Percentiles rank a stretch among this genome's conserved stretches.
Conservation (phyloP, 1,140 invertebrate genomes). For the Plodia interpunctella region DNA sequence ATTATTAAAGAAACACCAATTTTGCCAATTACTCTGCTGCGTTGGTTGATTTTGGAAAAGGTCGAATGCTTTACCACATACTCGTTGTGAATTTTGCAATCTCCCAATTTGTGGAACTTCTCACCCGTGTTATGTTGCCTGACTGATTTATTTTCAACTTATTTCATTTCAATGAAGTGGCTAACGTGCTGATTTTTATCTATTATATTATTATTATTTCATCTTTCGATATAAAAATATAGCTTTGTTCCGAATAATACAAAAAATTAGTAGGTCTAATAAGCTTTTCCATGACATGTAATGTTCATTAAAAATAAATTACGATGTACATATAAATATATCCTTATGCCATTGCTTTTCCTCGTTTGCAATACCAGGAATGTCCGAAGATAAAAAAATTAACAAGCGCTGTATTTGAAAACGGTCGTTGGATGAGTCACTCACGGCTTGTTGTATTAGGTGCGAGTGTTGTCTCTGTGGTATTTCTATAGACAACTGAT, state of each 20-base stretch:
- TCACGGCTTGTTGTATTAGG: neutral
- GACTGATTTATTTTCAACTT: too few species aligned
- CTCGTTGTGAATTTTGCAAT: neutral
- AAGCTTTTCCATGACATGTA: too few species aligned
- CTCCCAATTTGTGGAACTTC: neutral
- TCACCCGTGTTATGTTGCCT: neutral
- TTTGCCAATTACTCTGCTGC: neutral
- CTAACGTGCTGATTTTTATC: too few species aligned
- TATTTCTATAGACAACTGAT: neutral
- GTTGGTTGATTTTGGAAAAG: neutral
- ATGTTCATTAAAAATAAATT: too few species aligned
- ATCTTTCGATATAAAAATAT: too few species aligned
- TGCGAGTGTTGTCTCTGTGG: neutral
- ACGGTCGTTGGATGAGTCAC: conserved; percentile 1
- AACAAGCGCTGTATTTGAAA: neutral
- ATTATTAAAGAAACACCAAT: neutral
- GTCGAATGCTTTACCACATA: neutral
- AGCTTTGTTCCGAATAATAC: too few species aligned
- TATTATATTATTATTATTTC: too few species aligned
- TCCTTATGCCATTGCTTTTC: too few species aligned
- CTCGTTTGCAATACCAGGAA: neutral
- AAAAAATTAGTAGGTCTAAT: too few species aligned
- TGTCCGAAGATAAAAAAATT: neutral
- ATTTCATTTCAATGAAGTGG: too few species aligned
- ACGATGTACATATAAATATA: too few species aligned